phyloP scores from a whole-genome alignment of 2,888 invertebrate genomes.

The Drosophila borborema region DNA sequence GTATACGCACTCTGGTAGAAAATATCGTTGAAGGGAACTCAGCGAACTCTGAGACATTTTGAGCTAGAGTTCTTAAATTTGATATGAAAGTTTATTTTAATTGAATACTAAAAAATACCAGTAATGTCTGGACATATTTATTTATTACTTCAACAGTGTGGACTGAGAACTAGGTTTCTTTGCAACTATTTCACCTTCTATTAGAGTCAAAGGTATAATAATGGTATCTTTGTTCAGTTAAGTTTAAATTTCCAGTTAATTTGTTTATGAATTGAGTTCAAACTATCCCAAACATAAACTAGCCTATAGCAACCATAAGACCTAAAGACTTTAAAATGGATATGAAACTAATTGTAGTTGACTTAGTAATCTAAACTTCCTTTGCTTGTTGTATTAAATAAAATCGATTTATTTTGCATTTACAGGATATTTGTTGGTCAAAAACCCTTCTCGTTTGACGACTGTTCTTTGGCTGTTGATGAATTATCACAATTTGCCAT shows the following conservation, averaged over 20 bases:
- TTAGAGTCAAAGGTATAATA: too few relatives aligned
- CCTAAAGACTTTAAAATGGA: neutral
- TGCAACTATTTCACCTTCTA: too few relatives aligned
- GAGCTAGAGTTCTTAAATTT: neutral
- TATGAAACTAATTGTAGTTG: neutral
- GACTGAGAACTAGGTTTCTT: too few relatives aligned
- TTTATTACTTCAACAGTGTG: too few relatives aligned
- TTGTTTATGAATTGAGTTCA: too few relatives aligned
- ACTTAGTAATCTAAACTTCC: neutral
- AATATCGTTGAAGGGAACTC: neutral
- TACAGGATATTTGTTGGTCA: slow-evolving; percentile 6
- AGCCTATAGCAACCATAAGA: too few relatives aligned
- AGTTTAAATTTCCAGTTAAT: too few relatives aligned
- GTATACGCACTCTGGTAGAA: neutral
- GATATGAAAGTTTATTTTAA: neutral
- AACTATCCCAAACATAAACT: too few relatives aligned
- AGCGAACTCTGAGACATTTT: neutral
- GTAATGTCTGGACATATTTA: too few relatives aligned
- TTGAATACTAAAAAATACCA: too few relatives aligned
- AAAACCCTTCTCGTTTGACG: neutral
- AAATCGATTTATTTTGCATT: neutral
- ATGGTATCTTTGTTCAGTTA: too few relatives aligned
- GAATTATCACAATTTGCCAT: slow-evolving; percentile 73
- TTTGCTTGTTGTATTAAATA: neutral
- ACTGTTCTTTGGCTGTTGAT: slow-evolving; percentile 49